Conservation (phyloP, 2,797 vertebrate species). For the Gorsachius magnificus region DNA sequence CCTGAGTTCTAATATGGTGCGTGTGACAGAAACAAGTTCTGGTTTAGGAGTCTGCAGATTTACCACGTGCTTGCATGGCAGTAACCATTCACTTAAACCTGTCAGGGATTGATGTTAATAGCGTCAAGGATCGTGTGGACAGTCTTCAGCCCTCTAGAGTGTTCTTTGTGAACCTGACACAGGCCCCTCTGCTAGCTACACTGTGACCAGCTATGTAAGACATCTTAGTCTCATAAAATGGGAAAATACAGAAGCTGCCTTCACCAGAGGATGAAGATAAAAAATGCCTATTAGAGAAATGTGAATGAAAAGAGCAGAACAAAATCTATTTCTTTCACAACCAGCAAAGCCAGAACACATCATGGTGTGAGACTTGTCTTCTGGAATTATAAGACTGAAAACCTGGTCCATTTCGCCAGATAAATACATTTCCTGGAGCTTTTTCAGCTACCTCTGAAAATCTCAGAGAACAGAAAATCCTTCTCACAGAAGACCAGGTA, state of each 20-base stretch:
- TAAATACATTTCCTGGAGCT: no score
- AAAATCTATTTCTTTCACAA: background rate
- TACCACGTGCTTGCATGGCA: background rate
- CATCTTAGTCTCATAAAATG: background rate
- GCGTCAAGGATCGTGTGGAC: rapidly evolving
- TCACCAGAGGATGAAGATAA: background rate
- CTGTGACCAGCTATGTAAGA: background rate
- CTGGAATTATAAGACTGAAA: background rate
- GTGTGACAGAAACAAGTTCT: background rate
- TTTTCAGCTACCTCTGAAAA: no score
- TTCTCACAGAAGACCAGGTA: no score
- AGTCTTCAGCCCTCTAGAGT: background rate
- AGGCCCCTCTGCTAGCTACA: background rate
- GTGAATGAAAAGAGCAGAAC: background rate
- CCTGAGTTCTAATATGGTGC: background rate
- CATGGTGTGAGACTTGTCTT: background rate
- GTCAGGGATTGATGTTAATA: background rate
- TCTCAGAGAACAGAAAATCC: no score
- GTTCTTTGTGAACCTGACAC: background rate
- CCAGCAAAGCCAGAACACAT: background rate
- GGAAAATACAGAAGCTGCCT: background rate
- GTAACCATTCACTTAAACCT: background rate
- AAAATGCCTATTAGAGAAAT: background rate
- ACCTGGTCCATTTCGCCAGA: background rate
- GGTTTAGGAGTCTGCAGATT: background rate